These are phyloP conservation scores for Lathamus discolor DNA, from an alignment of 2,113 vertebrate species.

Conservation along the genomic window DNA sequence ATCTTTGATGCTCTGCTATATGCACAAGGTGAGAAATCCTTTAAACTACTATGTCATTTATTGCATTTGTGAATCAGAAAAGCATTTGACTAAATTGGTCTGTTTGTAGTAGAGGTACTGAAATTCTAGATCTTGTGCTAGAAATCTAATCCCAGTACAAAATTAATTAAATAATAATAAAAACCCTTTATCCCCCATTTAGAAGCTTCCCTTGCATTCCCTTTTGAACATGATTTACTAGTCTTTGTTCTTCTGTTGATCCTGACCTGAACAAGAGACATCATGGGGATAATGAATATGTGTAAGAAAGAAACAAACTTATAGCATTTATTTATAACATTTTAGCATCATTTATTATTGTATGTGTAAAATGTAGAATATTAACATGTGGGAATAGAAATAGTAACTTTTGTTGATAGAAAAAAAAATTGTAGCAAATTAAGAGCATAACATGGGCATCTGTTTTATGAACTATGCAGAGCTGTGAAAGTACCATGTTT, in stretches of 20 bases:
- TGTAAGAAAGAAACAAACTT: neutral
- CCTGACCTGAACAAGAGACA: neutral
- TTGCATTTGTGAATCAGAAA: neutral
- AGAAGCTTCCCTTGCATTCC: neutral
- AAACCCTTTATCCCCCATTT: neutral
- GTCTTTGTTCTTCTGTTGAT: neutral
- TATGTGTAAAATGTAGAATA: neutral
- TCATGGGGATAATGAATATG: neutral
- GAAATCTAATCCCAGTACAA: neutral
- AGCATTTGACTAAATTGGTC: neutral
- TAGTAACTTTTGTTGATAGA: neutral
- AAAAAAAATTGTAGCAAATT: neutral
- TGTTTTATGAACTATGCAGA: neutral
- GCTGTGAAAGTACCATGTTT: neutral
- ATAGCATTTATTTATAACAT: neutral
- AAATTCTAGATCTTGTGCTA: neutral
- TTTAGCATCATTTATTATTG: neutral
- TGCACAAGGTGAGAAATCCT: slow-evolving; percentile 80
- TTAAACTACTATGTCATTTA: neutral
- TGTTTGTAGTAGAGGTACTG: neutral
- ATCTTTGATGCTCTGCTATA: slow-evolving; percentile 89
- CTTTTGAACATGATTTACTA: neutral
- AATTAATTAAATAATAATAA: neutral
- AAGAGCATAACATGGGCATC: neutral
- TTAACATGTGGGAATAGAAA: neutral